Evolutionary conservation across 2,888 invertebrate species (phyloP), one percentile per base, ranked within the genome.

Genomic region (Chaitophorus viminalis): DNA sequence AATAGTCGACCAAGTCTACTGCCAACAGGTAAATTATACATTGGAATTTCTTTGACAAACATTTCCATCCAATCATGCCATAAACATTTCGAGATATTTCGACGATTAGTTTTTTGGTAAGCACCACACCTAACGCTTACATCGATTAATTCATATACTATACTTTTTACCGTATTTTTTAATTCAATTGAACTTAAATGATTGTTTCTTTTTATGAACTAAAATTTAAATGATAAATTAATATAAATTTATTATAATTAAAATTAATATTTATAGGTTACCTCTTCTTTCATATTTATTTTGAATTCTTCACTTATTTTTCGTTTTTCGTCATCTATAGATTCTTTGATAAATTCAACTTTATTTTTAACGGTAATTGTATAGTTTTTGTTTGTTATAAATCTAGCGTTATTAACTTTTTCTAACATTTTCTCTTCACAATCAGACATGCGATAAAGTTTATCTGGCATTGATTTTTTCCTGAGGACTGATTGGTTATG

Each of bases 391-490:
- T 75, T 83, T 29, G 52, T 65, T 21, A 46, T 6, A 6, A 82
- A 25, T 39, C 74, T 83, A 4, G 74, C n/a, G 33, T 74, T 76
- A 31, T 84, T 46, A 11, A 84, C n/a, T 76, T 76, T 84, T 6
- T 65, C n/a, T 31, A 84, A 3, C 25, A 84, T 60, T 46, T 39
- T 65, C 29, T 76, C 33, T 54, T 84, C 84, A 4, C 39, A 68
- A 3, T 84, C 31, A 17, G 84, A 84, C 65, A 84, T 29, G 3
- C 65, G 17, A 39, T 29, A 46, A 3, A 84, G 14, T 25, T 46
- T 76, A 31, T 76, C 39, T 8, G 39, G n/a, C 74, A 84, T 76
- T 11, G 84, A 76, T 65, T 84, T 84, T n/a, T 76, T 29, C 8
- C 65, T 84, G 25, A 84, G n/a, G 21, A 21, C 31, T 0, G 36